phyloP scores from a whole-genome alignment of 2,797 vertebrate genomes.

The Sebastes oblongus region DNA sequence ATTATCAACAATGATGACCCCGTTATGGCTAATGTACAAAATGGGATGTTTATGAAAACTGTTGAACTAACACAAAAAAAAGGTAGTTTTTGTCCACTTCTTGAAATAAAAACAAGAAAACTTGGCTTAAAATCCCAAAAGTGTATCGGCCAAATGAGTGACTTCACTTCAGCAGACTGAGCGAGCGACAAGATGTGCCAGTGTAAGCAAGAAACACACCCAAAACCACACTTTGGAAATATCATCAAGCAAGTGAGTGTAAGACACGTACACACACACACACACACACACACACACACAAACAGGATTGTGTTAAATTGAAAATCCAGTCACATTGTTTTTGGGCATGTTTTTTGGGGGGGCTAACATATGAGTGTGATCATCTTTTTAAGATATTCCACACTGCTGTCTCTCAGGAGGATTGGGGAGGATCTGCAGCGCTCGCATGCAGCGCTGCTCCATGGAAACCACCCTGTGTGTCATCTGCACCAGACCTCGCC shows the following conservation, averaged over 20 bases:
- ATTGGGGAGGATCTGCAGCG: constrained; percentile 77
- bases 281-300: constrained; percentile 11
- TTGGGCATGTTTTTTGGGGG: not conserved
- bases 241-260: constrained; percentile 5
- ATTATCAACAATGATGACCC: not conserved
- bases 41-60: not conserved
- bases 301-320: not conserved
- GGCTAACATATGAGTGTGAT: constrained; percentile 33
- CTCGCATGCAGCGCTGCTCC: constrained; percentile 70
- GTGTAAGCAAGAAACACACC: constrained; percentile 62
- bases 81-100: not conserved
- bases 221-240: constrained; percentile 66
- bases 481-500: constrained; percentile 33
- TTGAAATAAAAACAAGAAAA: not conserved
- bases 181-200: constrained; percentile 57
- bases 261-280: not conserved
- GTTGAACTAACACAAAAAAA: not conserved
- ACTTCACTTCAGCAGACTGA: constrained; percentile 51
- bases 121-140: constrained; percentile 10
- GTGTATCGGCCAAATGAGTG: constrained; percentile 52
- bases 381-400: constrained; percentile 47
- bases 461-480: constrained; percentile 82
- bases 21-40: not conserved
- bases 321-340: constrained; percentile 27
- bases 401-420: constrained; percentile 68